Evolutionary conservation across 2,888 invertebrate genomes (phyloP).

Genomic region (Parthenolecanium corni): DNA sequence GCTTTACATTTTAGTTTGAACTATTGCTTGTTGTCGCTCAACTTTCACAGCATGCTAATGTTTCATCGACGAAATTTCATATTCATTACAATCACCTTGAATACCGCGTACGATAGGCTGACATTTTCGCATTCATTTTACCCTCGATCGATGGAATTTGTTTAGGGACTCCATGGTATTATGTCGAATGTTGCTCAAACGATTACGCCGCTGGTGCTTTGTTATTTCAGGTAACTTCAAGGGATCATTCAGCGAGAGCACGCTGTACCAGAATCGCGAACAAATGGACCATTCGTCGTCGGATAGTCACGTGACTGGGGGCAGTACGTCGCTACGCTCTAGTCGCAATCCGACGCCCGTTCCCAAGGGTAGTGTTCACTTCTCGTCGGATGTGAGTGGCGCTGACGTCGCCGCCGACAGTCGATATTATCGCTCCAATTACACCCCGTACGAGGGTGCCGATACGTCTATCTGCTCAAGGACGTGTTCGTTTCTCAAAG

Average conservation of each 20-base stretch:
- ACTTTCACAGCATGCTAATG: too few species aligned
- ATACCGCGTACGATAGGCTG: too few species aligned
- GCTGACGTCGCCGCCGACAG: not conserved
- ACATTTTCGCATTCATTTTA: too few species aligned
- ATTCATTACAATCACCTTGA: too few species aligned
- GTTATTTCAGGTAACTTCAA: constrained; percentile 36
- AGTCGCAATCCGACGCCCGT: constrained; percentile 43
- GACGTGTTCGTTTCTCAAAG: constrained; percentile 39
- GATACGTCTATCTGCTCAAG: constrained; percentile 36
- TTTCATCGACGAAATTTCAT: too few species aligned
- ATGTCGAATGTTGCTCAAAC: too few species aligned
- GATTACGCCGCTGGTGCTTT: too few species aligned
- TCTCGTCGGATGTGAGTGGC: constrained; percentile 1
- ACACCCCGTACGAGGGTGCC: not conserved
- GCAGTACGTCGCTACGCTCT: constrained; percentile 41
- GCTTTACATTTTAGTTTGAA: too few species aligned
- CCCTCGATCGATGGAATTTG: too few species aligned
- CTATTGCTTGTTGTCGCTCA: too few species aligned
- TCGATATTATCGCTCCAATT: not conserved
- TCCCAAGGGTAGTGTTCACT: constrained; percentile 30
- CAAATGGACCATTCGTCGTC: constrained; percentile 69
- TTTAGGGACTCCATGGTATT: too few species aligned
- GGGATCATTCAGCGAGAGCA: constrained; percentile 38
- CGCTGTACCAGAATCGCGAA: constrained; percentile 61
- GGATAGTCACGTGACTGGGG: constrained; percentile 39